Evolutionary conservation across 2,797 vertebrate species (phyloP), one percentile per base, ranked within the genome.

Genomic region (Astyanax mexicanus): DNA sequence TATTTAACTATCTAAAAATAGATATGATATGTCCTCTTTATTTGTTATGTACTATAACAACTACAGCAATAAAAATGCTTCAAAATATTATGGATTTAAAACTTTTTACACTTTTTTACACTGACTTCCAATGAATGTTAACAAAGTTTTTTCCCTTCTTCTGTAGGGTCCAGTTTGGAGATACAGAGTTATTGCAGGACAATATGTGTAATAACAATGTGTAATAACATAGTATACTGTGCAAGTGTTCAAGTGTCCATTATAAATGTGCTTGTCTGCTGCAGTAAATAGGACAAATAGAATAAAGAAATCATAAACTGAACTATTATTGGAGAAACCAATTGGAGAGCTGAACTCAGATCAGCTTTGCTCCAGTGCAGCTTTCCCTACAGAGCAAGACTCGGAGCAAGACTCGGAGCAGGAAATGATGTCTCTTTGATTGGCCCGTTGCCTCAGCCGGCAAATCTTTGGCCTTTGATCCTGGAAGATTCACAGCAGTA

Each of bases 361-460:
- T 58, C 55, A 58, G 51, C 54, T 21, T 52, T 44, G 64, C 71
- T 60, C 32, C 65, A 49, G 23, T 29, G 29, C 60, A 4, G 42
- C 38, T 75, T 69, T 78, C 60, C 42, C 21, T 15, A 15, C 19
- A 47, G 38, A 58, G 35, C n/a, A 32, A 92, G 89, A 86, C 86
- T 88, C 86, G 81, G 87, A 91, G 90, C 90, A 32, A 92, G 90
- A 86, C 87, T 88, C 86, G 81, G 87, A 91, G 90, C 90, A 89
- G 88, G 89, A 91, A 89, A 91, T 92, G 89, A 88, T 78, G 88
- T 88, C 91, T 89, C 89, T 90, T 88, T 90, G 88, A 92, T 92
- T 89, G 88, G 87, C 83, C 37, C 86, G 87, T 86, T 67, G 81
- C 86, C 83, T 17, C 74, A 89, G 89, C 92, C 89, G 91, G 90